Percentiles rank a stretch among this genome's conserved stretches.
These are phyloP conservation scores for Acromyrmex heyeri DNA, from an alignment of 1,140 invertebrate genomes.

Conservation along the genomic window DNA sequence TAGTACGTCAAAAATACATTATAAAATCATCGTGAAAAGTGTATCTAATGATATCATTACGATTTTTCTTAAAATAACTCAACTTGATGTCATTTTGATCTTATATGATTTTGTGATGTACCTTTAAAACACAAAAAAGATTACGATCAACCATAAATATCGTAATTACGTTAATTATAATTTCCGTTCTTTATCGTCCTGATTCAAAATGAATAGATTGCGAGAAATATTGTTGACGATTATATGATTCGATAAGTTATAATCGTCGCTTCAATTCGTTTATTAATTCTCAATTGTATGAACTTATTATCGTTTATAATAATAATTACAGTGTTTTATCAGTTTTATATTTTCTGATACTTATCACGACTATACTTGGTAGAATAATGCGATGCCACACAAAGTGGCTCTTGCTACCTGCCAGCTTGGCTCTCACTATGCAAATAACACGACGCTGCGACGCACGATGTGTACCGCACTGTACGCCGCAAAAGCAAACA, in stretches of 20 bases:
- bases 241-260: neutral
- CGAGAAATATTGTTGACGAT: neutral
- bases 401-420: neutral
- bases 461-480: neutral
- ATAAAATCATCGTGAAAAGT: too few relatives aligned
- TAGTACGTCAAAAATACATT: too few relatives aligned
- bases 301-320: too few relatives aligned
- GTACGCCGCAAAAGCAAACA: neutral
- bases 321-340: neutral
- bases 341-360: neutral
- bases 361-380: neutral
- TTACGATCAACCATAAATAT: neutral
- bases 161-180: neutral
- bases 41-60: too few relatives aligned
- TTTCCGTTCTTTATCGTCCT: neutral
- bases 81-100: too few relatives aligned
- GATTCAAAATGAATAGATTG: neutral
- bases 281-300: neutral
- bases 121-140: too few relatives aligned
- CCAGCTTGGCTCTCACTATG: neutral
- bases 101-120: too few relatives aligned
- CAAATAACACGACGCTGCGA: neutral
- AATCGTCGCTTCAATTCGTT: neutral
- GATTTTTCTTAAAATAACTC: too few relatives aligned
- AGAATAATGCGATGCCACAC: neutral